Evolutionary conservation across 1,140 invertebrate genomes (phyloP), one percentile per base, ranked within the genome.

Genomic region (Drosophila teissieri): DNA sequence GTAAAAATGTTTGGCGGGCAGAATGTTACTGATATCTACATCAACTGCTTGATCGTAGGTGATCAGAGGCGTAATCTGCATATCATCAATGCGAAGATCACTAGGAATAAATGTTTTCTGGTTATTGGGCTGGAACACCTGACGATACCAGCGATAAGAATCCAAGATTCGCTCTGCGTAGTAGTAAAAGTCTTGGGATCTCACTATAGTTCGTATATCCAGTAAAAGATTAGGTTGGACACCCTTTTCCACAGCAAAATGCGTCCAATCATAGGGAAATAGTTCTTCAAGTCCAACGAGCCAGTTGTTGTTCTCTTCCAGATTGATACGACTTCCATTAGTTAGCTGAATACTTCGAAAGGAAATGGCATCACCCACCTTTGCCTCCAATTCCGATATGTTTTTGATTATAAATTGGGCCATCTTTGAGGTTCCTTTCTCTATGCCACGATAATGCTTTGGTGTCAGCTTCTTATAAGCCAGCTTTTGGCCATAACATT

Each of bases 11-110:
- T 49, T 44, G 2, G 27, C 12, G 10, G 78, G 58, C 2, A 83
- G 31, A 0, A 78, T 17, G 51, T 83, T 83, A 36, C 63, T 83
- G 0, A 83, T 27, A 56, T 83, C 80, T 0, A 69, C 24, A 49
- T 83, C 80, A n/a, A 78, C 63, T 0, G 36, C 15, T 11, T 83
- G 69, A 11, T 67, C 58, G 36, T 54, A 82, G 8, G 74, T 82
- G 22, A 74, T 46, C 46, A 83, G 7, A 0, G 79, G 51, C 27
- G 34, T 58, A 2, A 67, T 27, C 0, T 48, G 15, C 4, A 82
- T 2, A 6, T 14, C 14, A 19, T 57, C n/a, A 1, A 83, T 42
- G 7, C 34, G 11, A 7, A 83, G 19, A 15, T 67, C 70, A 2
- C 10, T 61, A 3, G 78, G 65, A n/a, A 52, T 42, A n/a, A 52